Evolutionary conservation across 2,888 invertebrate species (phyloP).

Genomic region (Drosophila tripunctata): DNA sequence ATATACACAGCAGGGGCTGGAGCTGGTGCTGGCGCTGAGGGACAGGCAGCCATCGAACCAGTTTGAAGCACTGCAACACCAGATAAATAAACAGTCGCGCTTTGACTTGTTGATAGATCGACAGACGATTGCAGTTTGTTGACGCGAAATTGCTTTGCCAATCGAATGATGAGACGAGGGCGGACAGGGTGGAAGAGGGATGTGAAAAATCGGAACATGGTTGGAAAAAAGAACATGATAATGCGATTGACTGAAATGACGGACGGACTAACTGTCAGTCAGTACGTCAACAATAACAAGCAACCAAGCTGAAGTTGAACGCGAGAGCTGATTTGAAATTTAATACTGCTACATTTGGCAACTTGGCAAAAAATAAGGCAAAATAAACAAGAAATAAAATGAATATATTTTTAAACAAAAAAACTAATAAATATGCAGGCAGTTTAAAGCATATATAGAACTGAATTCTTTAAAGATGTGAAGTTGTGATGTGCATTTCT

Average conservation of each 20-base stretch:
- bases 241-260: constrained; percentile 35
- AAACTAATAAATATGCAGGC: too few species aligned
- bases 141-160: constrained; percentile 48
- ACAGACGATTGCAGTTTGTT: constrained; percentile 59
- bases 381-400: neutral
- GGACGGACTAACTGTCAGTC: constrained; percentile 5
- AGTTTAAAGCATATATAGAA: neutral
- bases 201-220: constrained; percentile 6
- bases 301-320: neutral
- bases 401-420: neutral
- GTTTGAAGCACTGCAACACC: constrained; percentile 30
- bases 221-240: constrained; percentile 34
- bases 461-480: neutral
- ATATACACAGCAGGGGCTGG: neutral
- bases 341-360: neutral
- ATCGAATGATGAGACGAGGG: neutral
- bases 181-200: neutral
- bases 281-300: constrained; percentile 20
- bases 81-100: constrained; percentile 56
- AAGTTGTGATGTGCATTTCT: too few species aligned
- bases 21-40: constrained; percentile 41
- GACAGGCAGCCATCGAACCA: constrained; percentile 17
- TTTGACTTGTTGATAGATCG: constrained; percentile 65
- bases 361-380: too few species aligned
- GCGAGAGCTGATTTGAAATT: constrained; percentile 3